These are phyloP conservation scores for Amazona guildingii DNA, from an alignment of 2,113 vertebrate species.

Conservation along the genomic window DNA sequence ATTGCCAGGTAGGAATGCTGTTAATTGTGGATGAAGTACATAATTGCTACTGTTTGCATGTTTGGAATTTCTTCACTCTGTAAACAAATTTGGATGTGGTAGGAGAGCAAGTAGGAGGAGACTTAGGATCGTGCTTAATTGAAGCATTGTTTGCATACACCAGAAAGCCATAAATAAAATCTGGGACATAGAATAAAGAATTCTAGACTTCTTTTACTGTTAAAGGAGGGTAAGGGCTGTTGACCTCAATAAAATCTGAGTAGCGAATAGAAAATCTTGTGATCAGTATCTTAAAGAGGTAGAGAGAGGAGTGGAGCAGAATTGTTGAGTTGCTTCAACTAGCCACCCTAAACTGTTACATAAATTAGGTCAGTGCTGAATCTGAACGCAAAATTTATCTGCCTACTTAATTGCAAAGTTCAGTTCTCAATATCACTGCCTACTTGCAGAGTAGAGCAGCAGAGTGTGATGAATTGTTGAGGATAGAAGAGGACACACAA, in stretches of 20 bases:
- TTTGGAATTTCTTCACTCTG: constrained; percentile 7
- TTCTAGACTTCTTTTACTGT: not conserved
- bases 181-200: not conserved
- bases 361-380: not conserved
- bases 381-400: not conserved
- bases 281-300: not conserved
- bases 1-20: not conserved
- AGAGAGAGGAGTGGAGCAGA: not conserved
- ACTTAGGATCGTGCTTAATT: not conserved
- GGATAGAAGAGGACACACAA: constrained; percentile 90
- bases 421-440: not conserved
- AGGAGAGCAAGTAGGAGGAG: not conserved
- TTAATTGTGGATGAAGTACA: not conserved
- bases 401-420: not conserved
- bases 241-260: constrained; percentile 44
- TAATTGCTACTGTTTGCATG: not conserved
- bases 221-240: not conserved
- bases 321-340: not conserved
- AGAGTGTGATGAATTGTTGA: constrained; percentile 87
- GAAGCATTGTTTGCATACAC: not conserved
- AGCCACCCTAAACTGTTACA: not conserved
- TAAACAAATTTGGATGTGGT: not conserved
- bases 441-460: constrained; percentile 78
- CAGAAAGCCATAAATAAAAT: not conserved
- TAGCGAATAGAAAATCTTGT: not conserved